phyloP scores from a whole-genome alignment of 1,140 invertebrate genomes.

The Maconellicoccus hirsutus region DNA sequence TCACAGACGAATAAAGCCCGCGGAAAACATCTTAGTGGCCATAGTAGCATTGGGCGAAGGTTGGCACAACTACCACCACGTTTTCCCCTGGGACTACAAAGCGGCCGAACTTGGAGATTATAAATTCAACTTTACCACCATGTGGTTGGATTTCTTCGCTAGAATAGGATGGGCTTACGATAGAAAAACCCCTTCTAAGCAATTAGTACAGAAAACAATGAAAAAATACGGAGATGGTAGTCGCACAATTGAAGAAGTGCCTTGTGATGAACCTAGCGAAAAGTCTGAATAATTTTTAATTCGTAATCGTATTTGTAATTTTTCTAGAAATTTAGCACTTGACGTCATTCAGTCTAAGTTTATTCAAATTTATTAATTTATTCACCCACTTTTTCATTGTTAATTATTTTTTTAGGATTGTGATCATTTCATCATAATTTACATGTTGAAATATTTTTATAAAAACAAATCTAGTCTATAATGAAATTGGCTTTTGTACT shows the following conservation, averaged over 20 bases:
- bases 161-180: constrained; percentile 79
- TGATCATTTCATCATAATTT: no score
- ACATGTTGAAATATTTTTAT: no score
- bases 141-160: constrained; percentile 73
- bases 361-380: no score
- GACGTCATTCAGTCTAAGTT: no score
- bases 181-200: constrained; percentile 43
- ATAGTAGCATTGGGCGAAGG: constrained; percentile 66
- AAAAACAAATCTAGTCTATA: no score
- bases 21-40: constrained; percentile 57
- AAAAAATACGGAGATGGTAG: neutral
- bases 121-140: constrained; percentile 65
- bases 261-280: neutral
- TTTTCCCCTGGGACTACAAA: constrained; percentile 87
- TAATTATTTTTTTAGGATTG: no score
- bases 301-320: no score
- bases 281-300: constrained; percentile 10
- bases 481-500: no score
- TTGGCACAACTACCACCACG: constrained; percentile 93
- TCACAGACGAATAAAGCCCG: constrained; percentile 54
- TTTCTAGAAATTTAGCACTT: no score
- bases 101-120: constrained; percentile 66
- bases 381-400: no score
- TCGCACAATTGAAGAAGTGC: neutral
- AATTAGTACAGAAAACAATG: constrained; percentile 44